These are phyloP conservation scores for Clarias platycephalus DNA, from an alignment of 2,797 vertebrate genomes.

Conservation along the genomic window DNA sequence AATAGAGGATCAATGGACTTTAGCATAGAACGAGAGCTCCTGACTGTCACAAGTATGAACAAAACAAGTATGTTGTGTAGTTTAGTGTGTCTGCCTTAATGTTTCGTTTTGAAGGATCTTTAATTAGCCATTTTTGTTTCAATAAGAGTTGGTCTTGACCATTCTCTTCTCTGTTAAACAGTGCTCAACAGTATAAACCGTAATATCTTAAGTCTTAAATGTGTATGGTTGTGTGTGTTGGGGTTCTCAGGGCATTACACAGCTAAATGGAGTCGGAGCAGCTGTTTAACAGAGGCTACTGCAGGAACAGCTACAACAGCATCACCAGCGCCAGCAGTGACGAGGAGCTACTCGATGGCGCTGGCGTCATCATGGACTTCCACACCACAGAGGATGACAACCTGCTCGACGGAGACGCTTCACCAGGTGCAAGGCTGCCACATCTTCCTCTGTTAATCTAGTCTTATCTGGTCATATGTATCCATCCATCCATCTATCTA, in stretches of 20 bases:
- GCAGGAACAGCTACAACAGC: conserved; percentile 98
- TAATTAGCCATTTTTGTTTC: not conserved
- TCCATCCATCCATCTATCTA: not conserved
- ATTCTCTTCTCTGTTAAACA: not conserved
- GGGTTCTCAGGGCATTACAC: conserved; percentile 73
- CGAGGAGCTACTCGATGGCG: conserved; percentile 97
- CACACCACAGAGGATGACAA: conserved; percentile 98
- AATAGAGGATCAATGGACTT: not conserved
- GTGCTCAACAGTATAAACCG: not conserved
- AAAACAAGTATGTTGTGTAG: too few relatives aligned
- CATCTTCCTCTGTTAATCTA: conserved; percentile 15
- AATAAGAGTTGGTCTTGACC: not conserved
- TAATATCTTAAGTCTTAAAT: not conserved
- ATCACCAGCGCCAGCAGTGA: conserved; percentile 97
- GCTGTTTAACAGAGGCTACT: conserved; percentile 95
- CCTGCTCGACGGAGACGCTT: conserved; percentile 93
- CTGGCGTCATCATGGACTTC: conserved; percentile 96
- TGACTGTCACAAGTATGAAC: not conserved
- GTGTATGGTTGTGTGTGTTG: conserved; percentile 33
- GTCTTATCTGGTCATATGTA: not conserved
- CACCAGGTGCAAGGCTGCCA: conserved; percentile 81
- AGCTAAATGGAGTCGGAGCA: conserved; percentile 99
- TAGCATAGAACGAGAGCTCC: not conserved
- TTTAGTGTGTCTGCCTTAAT: not conserved
- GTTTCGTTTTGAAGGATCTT: not conserved